These are phyloP conservation scores for Acheta domesticus DNA, from an alignment of 2,888 invertebrate genomes.

Conservation along the genomic window DNA sequence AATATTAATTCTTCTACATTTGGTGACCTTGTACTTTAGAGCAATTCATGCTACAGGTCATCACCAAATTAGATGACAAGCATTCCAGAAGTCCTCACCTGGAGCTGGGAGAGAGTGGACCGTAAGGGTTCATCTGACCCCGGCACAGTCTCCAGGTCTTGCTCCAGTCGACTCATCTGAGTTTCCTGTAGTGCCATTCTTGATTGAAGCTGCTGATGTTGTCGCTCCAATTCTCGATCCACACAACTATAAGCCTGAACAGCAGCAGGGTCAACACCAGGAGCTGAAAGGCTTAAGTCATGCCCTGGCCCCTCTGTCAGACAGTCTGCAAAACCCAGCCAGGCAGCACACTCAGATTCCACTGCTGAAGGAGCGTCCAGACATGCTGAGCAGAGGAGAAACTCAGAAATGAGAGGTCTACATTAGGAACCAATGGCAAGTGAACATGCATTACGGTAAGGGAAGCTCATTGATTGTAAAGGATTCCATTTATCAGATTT, in stretches of 20 bases:
- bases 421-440: no score
- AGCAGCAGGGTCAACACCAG: slow-evolving; percentile 1
- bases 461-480: no score
- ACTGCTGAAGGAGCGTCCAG: no score
- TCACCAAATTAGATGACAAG: neutral
- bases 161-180: neutral
- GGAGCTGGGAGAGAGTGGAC: neutral
- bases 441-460: no score
- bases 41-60: no score
- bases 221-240: neutral
- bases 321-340: neutral
- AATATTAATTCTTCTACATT: no score
- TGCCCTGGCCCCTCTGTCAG: neutral
- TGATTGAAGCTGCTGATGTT: neutral
- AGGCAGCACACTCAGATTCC: neutral
- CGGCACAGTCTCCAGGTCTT: neutral
- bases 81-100: neutral
- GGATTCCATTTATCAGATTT: no score
- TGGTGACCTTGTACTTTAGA: no score
- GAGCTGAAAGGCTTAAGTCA: neutral
- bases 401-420: no score
- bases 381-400: no score
- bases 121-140: neutral
- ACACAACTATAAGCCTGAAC: neutral
- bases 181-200: neutral